Evolutionary conservation across 2,113 vertebrate species (phyloP).

Genomic region (Natator depressus): DNA sequence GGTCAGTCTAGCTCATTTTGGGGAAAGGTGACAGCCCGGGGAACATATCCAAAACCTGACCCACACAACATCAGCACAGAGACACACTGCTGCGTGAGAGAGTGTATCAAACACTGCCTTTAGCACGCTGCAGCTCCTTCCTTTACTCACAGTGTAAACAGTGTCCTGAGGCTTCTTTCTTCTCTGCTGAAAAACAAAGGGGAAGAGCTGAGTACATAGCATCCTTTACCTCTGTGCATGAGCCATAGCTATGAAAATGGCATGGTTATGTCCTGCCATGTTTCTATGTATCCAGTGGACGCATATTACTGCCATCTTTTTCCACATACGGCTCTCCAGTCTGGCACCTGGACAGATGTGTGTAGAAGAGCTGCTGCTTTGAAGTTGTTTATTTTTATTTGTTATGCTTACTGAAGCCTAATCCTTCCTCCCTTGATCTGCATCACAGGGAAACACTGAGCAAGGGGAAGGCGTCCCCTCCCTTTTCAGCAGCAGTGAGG

Average conservation of each 20-base stretch:
- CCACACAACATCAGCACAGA: neutral
- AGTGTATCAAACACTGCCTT: neutral
- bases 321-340: neutral
- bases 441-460: neutral
- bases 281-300: neutral
- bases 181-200: slow-evolving; percentile 68
- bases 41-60: neutral
- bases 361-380: neutral
- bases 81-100: neutral
- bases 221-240: neutral
- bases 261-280: neutral
- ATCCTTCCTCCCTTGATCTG: neutral
- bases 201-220: neutral
- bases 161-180: slow-evolving; percentile 75
- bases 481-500: neutral
- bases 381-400: neutral
- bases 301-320: neutral
- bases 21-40: too few relatives aligned
- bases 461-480: neutral
- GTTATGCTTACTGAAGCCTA: neutral
- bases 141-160: slow-evolving; percentile 79
- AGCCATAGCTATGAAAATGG: rapidly evolving
- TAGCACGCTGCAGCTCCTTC: neutral
- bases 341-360: neutral
- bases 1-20: neutral